Base-by-base conservation (phyloP, 2,888 invertebrate genomes). In the Ernsta delagoae region DNA sequence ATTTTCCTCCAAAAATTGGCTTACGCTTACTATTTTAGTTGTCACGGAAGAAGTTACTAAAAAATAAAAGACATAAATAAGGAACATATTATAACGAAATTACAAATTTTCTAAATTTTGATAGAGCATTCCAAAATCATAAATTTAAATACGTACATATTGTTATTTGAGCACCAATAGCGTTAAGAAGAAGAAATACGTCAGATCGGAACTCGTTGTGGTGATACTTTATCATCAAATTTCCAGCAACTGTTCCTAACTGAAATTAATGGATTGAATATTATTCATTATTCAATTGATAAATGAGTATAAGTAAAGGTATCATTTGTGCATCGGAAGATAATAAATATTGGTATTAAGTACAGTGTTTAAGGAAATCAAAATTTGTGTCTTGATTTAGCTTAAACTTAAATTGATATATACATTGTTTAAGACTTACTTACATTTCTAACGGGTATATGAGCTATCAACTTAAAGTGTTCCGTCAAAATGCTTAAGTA, bases 401-500 rank as follows among this genome's bases (percentile, higher is more conserved):
- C 24, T 24, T 24, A 24, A 24, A 24, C 24, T 24, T 1, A 24
- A 24, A 24, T 24, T 24, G 24, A 24, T 24, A 3, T 1, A 24
- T 24, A 36, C 1, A 36, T 36, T 36, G 36, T 6, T 36, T 5
- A 3, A 5, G 6, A 36, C 36, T 11, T 31, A 65, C 75, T 71
- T 86, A 96, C 96, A 86, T 97, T 97, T 85, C 97, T 88, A 4
- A 97, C 95, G 53, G 96, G 95, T 60, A 96, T 94, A 84, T 95
- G 96, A 2, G 97, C 97, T 8, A 97, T 94, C 59, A 96, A 83
- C 79, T 96, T 95, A 79, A 97, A 90, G 75, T 97, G 97, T 48
- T 95, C 89, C 41, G 94, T 94, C 67, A 97, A 85, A 65, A 93
- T 90, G 66, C 89, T 89, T 65, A 96, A 86, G 83, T 97, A 96